phyloP scores from a whole-genome alignment of 2,888 invertebrate genomes.

The Noctua fimbriata region DNA sequence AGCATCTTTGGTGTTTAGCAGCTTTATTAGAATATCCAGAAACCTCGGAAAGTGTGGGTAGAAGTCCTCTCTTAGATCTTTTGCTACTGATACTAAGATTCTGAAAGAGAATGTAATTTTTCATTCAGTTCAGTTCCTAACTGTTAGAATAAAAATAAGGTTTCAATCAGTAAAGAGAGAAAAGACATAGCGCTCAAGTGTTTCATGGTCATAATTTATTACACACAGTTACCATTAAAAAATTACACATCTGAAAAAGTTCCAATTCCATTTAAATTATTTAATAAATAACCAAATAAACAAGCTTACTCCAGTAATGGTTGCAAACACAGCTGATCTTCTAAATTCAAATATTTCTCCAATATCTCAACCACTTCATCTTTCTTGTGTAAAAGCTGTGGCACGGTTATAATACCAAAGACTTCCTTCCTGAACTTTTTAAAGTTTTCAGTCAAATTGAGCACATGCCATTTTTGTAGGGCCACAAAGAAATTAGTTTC shows the following conservation, averaged over 20 bases:
- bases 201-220: not conserved
- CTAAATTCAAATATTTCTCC: slow-evolving; percentile 93
- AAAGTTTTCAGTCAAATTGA: slow-evolving; percentile 96
- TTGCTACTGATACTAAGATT: slow-evolving; percentile 95
- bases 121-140: not conserved
- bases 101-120: slow-evolving; percentile 84
- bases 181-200: not conserved
- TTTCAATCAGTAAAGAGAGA: not conserved
- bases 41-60: slow-evolving; percentile 95
- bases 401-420: slow-evolving; percentile 94
- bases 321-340: slow-evolving; percentile 94
- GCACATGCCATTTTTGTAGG: slow-evolving; percentile 96
- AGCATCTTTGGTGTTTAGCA: slow-evolving; percentile 94
- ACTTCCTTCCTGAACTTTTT: slow-evolving; percentile 94
- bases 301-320: slow-evolving; percentile 95
- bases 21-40: slow-evolving; percentile 92
- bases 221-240: not conserved
- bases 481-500: slow-evolving; percentile 95
- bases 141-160: not conserved
- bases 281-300: not conserved
- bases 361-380: slow-evolving; percentile 93
- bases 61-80: slow-evolving; percentile 97
- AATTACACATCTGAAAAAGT: not conserved
- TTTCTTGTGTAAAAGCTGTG: slow-evolving; percentile 95
- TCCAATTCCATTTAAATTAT: not conserved